Evolutionary conservation across 2,113 vertebrate species (phyloP).

Genomic region (Piprites chloris): DNA sequence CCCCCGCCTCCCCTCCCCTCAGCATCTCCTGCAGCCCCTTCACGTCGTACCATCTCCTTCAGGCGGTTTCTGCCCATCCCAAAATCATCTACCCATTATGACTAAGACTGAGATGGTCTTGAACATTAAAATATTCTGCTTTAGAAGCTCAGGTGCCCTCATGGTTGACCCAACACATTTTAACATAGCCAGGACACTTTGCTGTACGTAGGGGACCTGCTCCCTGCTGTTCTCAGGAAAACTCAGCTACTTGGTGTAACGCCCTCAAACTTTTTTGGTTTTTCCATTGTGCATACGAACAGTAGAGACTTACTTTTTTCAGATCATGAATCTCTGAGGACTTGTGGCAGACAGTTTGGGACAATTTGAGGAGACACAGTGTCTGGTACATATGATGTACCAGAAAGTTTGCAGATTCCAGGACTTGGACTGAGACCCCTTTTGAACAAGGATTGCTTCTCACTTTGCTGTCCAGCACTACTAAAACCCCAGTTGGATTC

Average conservation of each 20-base stretch:
- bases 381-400: background rate
- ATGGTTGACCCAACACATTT: background rate
- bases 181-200: background rate
- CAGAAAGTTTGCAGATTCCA: background rate
- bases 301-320: background rate
- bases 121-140: background rate
- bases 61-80: accelerated
- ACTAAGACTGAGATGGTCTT: background rate
- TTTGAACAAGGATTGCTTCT: background rate
- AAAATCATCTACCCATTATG: background rate
- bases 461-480: background rate
- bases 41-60: background rate
- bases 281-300: background rate
- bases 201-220: background rate
- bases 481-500: background rate
- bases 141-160: background rate
- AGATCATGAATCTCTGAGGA: background rate
- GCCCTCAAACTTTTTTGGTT: background rate
- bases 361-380: background rate
- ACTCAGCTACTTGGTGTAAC: background rate
- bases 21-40: too few species aligned
- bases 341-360: background rate
- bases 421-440: background rate
- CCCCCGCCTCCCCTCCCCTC: too few species aligned
- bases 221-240: background rate